phyloP scores from a whole-genome alignment of 2,888 invertebrate genomes.

The Laspeyria flexula region DNA sequence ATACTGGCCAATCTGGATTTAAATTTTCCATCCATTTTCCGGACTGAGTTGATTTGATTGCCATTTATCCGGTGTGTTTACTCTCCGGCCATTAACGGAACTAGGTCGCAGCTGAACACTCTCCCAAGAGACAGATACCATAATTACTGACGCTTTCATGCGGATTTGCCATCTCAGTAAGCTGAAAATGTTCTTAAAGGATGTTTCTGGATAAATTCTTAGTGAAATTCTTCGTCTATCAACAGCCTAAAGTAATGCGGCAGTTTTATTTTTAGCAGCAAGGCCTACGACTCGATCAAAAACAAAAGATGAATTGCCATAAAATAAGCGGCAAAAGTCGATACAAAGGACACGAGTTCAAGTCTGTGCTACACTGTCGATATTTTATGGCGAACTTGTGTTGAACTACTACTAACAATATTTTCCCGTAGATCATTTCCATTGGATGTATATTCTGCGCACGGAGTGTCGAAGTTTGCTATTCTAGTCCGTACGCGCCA shows the following conservation, averaged over 20 bases:
- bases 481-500: background rate
- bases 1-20: slow-evolving; percentile 6
- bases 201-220: background rate
- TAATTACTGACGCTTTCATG: slow-evolving; percentile 8
- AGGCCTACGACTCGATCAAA: background rate
- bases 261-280: background rate
- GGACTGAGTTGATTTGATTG: slow-evolving; percentile 12
- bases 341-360: slow-evolving; percentile 3
- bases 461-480: background rate
- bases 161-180: background rate
- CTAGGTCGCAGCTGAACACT: slow-evolving; percentile 19
- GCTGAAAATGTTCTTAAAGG: background rate
- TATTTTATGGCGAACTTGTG: background rate
- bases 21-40: slow-evolving; percentile 8
- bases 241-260: background rate
- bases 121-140: slow-evolving; percentile 3
- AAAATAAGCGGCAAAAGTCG: background rate
- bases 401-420: background rate
- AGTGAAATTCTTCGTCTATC: background rate
- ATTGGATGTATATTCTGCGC: too few species aligned
- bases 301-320: background rate
- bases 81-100: slow-evolving; percentile 9
- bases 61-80: slow-evolving; percentile 15
- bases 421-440: background rate
- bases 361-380: background rate